Percentiles rank a stretch among this genome's conserved stretches.
These are phyloP conservation scores for Megathymus violae DNA, from an alignment of 1,140 invertebrate species.

Conservation along the genomic window DNA sequence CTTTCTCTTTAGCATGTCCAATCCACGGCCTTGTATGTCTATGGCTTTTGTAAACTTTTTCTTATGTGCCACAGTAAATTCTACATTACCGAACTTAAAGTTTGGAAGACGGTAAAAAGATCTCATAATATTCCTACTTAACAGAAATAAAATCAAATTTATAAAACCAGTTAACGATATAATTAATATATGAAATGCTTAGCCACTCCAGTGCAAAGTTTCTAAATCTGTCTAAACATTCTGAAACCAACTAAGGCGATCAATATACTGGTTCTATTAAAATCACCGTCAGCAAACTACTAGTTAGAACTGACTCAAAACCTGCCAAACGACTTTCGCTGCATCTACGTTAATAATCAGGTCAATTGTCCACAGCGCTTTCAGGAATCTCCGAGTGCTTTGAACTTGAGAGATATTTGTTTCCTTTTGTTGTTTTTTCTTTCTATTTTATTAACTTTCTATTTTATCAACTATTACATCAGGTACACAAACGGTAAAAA, in stretches of 20 bases:
- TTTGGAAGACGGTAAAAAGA: too few species aligned
- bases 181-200: background rate
- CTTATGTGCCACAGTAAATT: too few species aligned
- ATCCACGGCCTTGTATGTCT: too few species aligned
- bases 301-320: slow-evolving; percentile 17
- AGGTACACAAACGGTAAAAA: background rate
- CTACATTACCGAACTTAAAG: too few species aligned
- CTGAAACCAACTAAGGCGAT: background rate
- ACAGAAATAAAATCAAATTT: background rate
- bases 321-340: slow-evolving; percentile 37
- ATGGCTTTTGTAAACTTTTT: too few species aligned
- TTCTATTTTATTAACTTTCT: slow-evolving; percentile 9
- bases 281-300: background rate
- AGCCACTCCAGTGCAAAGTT: background rate
- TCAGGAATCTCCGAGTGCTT: slow-evolving; percentile 23
- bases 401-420: slow-evolving; percentile 22
- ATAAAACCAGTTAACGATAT: background rate
- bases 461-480: background rate
- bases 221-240: background rate
- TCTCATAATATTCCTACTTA: too few species aligned
- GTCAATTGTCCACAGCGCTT: slow-evolving; percentile 29
- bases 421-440: slow-evolving; percentile 15
- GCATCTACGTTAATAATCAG: slow-evolving; percentile 38
- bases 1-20: too few species aligned
- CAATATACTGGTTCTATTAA: slow-evolving; percentile 13